Conservation (phyloP, 1,140 invertebrate genomes). For the Panagrolaimus sp. region DNA sequence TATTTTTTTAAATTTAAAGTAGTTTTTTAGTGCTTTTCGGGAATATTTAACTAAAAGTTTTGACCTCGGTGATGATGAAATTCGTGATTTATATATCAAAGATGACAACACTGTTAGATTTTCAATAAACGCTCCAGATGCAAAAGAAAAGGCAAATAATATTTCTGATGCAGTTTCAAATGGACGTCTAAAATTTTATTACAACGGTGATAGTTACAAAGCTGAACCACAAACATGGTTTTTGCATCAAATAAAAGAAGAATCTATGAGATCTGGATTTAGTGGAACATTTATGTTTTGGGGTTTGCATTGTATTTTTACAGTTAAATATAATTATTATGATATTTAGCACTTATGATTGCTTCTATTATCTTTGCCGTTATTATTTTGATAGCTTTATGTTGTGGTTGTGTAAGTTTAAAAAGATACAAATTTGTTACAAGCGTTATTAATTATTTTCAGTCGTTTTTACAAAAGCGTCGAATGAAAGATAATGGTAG, state of each 20-base stretch:
- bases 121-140: slow-evolving; percentile 33
- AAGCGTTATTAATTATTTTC: slow-evolving; percentile 1
- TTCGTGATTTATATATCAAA: slow-evolving; percentile 33
- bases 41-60: slow-evolving; percentile 25
- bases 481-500: slow-evolving; percentile 6
- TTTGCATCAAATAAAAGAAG: slow-evolving; percentile 29
- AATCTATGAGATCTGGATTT: slow-evolving; percentile 3
- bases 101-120: slow-evolving; percentile 49
- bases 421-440: neutral
- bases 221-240: slow-evolving; percentile 42
- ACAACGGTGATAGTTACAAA: slow-evolving; percentile 27
- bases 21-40: slow-evolving; percentile 22
- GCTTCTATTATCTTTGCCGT: slow-evolving; percentile 28
- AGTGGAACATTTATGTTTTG: neutral
- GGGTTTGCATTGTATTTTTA: slow-evolving; percentile 27
- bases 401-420: slow-evolving; percentile 37
- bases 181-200: slow-evolving; percentile 24
- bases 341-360: slow-evolving; percentile 34
- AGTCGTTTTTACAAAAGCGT: slow-evolving; percentile 16
- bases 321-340: slow-evolving; percentile 24
- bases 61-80: slow-evolving; percentile 25
- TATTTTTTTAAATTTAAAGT: neutral
- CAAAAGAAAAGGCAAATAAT: slow-evolving; percentile 36
- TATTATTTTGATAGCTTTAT: slow-evolving; percentile 26
- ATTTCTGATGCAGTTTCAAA: slow-evolving; percentile 44